Conservation (phyloP, 2,113 vertebrate species). For the Phylloscopus whistleri region DNA sequence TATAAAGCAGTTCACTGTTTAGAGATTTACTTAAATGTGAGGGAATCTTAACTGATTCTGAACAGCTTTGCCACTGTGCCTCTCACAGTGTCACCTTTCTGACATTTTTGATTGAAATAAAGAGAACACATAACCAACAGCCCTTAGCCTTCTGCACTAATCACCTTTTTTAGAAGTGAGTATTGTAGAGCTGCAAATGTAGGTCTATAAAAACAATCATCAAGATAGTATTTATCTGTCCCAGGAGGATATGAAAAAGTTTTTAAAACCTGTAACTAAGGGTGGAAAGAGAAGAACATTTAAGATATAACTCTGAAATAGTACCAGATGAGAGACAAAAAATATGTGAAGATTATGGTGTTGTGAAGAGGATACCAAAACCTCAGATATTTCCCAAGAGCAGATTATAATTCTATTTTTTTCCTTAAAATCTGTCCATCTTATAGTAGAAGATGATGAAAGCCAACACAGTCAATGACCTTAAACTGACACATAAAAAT, state of each 20-base stretch:
- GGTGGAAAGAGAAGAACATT: background rate
- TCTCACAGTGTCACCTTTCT: background rate
- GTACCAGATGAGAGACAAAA: background rate
- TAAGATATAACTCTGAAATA: background rate
- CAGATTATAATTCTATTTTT: background rate
- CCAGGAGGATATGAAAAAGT: background rate
- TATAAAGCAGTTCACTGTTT: background rate
- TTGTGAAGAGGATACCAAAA: background rate
- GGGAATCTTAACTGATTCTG: background rate
- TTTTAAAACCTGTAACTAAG: background rate
- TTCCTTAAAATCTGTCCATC: background rate
- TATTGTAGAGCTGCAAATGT: background rate
- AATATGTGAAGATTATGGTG: background rate
- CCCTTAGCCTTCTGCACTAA: background rate
- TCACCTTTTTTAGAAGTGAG: background rate
- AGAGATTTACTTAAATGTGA: background rate
- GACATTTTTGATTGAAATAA: background rate
- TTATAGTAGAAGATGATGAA: background rate
- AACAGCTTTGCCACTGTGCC: background rate
- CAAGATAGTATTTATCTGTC: background rate
- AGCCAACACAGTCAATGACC: background rate
- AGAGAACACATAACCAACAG: background rate
- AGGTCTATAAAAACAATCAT: background rate
- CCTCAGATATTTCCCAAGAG: background rate
- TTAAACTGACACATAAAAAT: slow-evolving; percentile 18